These are phyloP conservation scores for Nansenia antarctica DNA, from an alignment of 2,113 vertebrate species.

Conservation along the genomic window DNA sequence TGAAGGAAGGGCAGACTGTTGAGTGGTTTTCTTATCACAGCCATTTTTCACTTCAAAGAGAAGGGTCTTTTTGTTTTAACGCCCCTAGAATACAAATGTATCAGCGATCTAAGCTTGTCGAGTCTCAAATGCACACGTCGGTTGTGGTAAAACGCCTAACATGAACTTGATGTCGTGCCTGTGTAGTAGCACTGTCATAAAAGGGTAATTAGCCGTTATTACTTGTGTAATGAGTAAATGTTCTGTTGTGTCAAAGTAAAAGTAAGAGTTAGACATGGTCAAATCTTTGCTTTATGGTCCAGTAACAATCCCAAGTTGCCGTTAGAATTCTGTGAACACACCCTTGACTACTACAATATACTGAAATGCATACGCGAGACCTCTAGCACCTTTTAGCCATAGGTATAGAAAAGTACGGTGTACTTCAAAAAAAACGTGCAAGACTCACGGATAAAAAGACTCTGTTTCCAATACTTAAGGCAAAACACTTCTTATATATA, in stretches of 20 bases:
- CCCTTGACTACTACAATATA: conserved; percentile 57
- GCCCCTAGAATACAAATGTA: neutral
- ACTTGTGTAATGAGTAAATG: too few relatives aligned
- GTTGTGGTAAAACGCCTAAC: too few relatives aligned
- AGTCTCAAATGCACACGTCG: neutral
- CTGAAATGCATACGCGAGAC: conserved; percentile 66
- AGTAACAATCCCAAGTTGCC: conserved; percentile 35
- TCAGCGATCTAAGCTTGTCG: neutral
- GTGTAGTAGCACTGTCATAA: too few relatives aligned
- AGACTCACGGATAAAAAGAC: conserved; percentile 72
- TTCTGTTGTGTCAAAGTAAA: neutral
- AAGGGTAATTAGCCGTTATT: too few relatives aligned
- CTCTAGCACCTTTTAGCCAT: conserved; percentile 76
- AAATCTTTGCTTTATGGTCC: neutral
- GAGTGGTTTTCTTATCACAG: conserved; percentile 11
- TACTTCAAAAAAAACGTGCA: conserved; percentile 69
- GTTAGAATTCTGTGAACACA: conserved; percentile 54
- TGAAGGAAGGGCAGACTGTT: conserved; percentile 1
- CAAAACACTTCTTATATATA: conserved; percentile 74
- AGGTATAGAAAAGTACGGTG: conserved; percentile 69
- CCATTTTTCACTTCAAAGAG: neutral
- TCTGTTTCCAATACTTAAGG: conserved; percentile 80
- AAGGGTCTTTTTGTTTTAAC: neutral
- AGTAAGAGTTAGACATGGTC: neutral
- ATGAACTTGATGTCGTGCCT: too few relatives aligned